Conservation (phyloP, 2,797 vertebrate genomes). For the Galagoides demidoff region DNA sequence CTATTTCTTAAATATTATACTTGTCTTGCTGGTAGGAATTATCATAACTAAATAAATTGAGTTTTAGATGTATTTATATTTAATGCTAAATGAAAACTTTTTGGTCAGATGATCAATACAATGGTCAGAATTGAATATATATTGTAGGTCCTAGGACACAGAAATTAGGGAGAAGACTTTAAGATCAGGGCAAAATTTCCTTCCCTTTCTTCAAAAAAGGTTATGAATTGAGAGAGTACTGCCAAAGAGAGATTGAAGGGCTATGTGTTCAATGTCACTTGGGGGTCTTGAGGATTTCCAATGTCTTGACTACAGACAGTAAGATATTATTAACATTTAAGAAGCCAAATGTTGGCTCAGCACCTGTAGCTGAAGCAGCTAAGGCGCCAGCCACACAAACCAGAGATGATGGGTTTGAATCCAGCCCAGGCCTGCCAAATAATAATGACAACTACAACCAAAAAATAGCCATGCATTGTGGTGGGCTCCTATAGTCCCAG, state of each 20-base stretch:
- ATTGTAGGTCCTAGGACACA: background rate
- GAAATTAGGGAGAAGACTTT: slow-evolving; percentile 10
- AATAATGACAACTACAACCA: too few relatives aligned
- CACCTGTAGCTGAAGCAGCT: too few relatives aligned
- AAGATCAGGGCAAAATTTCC: background rate
- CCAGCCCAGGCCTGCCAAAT: too few relatives aligned
- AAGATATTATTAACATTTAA: background rate
- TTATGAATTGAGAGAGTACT: background rate
- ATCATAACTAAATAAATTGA: background rate
- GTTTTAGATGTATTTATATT: slow-evolving; percentile 16
- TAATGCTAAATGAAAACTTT: slow-evolving; percentile 14
- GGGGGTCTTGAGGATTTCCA: background rate
- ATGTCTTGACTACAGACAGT: background rate
- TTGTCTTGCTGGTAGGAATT: background rate
- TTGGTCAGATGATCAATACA: background rate
- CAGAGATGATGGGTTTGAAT: too few relatives aligned
- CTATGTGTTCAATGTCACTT: background rate
- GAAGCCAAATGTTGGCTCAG: background rate
- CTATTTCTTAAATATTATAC: slow-evolving; percentile 37
- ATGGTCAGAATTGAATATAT: background rate
- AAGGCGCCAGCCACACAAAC: too few relatives aligned
- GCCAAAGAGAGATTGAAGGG: background rate
- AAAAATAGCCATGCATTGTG: too few relatives aligned
- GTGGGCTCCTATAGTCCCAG: too few relatives aligned
- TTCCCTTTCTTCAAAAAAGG: slow-evolving; percentile 29